phyloP scores from a whole-genome alignment of 1,140 invertebrate genomes.

The Linepithema humile region DNA sequence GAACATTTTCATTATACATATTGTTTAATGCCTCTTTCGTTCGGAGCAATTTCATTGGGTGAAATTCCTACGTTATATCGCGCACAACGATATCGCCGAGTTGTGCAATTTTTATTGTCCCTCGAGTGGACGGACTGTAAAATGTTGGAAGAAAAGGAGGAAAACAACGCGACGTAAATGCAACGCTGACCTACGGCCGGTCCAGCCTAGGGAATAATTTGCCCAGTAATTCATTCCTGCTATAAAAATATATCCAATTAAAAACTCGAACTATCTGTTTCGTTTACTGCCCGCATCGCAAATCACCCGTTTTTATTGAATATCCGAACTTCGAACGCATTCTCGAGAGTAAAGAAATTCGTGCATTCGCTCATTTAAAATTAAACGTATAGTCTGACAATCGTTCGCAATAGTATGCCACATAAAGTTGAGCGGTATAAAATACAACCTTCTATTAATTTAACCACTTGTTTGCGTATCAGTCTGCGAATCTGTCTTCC shows the following conservation, averaged over 20 bases:
- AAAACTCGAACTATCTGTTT: slow-evolving; percentile 57
- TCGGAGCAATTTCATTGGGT: slow-evolving; percentile 65
- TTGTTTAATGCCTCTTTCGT: slow-evolving; percentile 59
- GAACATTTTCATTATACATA: slow-evolving; percentile 60
- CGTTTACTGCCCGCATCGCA: slow-evolving; percentile 23
- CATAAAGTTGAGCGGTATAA: neutral
- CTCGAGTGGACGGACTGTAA: slow-evolving; percentile 56
- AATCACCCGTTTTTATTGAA: slow-evolving; percentile 42
- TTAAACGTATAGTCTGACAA: neutral
- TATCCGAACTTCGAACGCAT: neutral
- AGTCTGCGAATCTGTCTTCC: slow-evolving; percentile 22
- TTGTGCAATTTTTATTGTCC: slow-evolving; percentile 67
- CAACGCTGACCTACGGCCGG: slow-evolving; percentile 31
- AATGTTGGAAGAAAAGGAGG: slow-evolving; percentile 60
- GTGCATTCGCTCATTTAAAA: neutral
- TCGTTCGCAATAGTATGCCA: neutral
- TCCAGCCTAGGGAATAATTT: slow-evolving; percentile 55
- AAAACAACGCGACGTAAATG: slow-evolving; percentile 36
- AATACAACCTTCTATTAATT: neutral
- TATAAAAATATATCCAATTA: slow-evolving; percentile 64
- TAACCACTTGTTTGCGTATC: too few relatives aligned
- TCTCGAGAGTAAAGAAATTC: neutral
- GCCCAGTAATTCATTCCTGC: slow-evolving; percentile 46
- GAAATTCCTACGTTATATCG: slow-evolving; percentile 56
- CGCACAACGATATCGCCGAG: slow-evolving; percentile 53